Evolutionary conservation across 2,113 vertebrate species (phyloP).

Genomic region (Pachypanchax playfairii): DNA sequence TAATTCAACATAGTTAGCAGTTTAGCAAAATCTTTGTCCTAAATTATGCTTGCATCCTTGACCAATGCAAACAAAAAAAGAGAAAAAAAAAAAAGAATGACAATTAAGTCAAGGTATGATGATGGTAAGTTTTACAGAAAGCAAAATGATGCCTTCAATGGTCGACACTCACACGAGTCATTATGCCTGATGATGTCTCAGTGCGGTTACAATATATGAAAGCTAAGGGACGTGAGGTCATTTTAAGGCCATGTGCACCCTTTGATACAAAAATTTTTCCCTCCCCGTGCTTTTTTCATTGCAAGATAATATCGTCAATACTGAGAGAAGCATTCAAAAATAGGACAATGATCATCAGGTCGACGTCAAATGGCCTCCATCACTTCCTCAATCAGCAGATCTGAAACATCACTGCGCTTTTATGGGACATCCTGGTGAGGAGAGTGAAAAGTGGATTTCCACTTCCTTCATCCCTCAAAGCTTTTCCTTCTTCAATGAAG

Average conservation of each 20-base stretch:
- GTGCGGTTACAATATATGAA: slow-evolving; percentile 47
- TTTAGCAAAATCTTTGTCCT: background rate
- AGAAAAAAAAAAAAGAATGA: too few species aligned
- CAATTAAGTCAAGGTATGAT: slow-evolving; percentile 10
- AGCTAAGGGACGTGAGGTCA: slow-evolving; percentile 57
- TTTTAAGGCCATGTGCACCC: slow-evolving; percentile 49
- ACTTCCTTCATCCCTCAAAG: slow-evolving; percentile 68
- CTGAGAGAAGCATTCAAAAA: slow-evolving; percentile 46
- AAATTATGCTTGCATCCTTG: background rate
- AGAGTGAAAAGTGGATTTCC: slow-evolving; percentile 55
- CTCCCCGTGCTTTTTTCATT: slow-evolving; percentile 32
- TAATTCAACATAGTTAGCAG: background rate
- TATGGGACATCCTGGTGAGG: slow-evolving; percentile 62
- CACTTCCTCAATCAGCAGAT: slow-evolving; percentile 61
- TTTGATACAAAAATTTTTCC: slow-evolving; percentile 35
- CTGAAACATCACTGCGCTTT: slow-evolving; percentile 53
- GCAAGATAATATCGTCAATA: slow-evolving; percentile 44
- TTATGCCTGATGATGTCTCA: slow-evolving; percentile 48
- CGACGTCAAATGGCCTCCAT: slow-evolving; percentile 61
- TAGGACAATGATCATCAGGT: slow-evolving; percentile 57
- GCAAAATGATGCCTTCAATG: slow-evolving; percentile 50
- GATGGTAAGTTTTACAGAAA: slow-evolving; percentile 36
- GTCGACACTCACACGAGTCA: slow-evolving; percentile 44
- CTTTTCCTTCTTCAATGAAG: slow-evolving; percentile 62
- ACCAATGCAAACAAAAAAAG: slow-evolving; percentile 17